Evolutionary conservation across 1,140 invertebrate species (phyloP), one percentile per base, ranked within the genome.

Genomic region (Thalassaphorura encarpata): DNA sequence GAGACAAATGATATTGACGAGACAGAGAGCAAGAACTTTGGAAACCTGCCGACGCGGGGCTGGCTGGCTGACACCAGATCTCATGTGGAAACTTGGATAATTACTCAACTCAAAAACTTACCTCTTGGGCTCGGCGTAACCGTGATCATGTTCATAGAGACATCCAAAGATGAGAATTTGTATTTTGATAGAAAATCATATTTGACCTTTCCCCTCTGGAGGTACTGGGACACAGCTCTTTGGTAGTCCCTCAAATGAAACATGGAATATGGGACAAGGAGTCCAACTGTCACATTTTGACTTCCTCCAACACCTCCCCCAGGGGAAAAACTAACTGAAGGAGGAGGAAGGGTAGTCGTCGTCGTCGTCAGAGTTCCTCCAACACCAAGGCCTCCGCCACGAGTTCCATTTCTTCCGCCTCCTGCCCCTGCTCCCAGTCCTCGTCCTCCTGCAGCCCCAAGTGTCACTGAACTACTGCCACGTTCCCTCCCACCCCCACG

Each of bases 91-190:
- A 26, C 19, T 11, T 24, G 19, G 21, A 28, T 48, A 15, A 28
- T 11, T 6, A 48, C 26, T 36, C 11, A 36, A 42, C 16, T 11
- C 4, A 6, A 39, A 29, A 55, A 77, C 78, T 81, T 71, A 85
- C 83, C 83, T 77, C 80, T 85, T 11, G 84, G 84, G 73, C 80
- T 84, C 8, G 84, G 84, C 41, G 81, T 83, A 19, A 87, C 71
- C 49, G 77, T 78, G 77, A 84, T 81, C 75, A 83, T 78, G 39
- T 78, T 76, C 56, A 74, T 76, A 62, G 76, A 77, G 26, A 85
- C 79, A 61, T 82, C 77, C 36, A 71, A 69, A 29, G 75, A 73
- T 16, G 76, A 76, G 61, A 83, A 83, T 26, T 73, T 72, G 67
- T 80, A 83, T 58, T 78, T 76, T 65, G 79, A 76, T 31, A 83